A percentile compares a stretch with the other conserved stretches of the same genome.
Conservation (phyloP, 53 echinoderm and acorn worm genomes). For the Henricia sp. region DNA sequence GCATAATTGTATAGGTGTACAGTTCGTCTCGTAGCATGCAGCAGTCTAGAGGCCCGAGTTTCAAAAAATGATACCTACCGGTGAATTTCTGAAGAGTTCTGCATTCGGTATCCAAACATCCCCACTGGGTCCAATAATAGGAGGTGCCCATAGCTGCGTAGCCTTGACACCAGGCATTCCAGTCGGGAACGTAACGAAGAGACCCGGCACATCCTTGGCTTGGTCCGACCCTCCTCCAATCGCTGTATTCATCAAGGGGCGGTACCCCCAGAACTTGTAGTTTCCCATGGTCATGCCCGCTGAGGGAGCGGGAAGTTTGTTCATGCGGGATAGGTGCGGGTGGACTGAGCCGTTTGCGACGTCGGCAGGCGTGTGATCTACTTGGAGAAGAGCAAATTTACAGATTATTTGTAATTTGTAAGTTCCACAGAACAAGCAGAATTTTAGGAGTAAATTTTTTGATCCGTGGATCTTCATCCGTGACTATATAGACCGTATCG, state of each 20-base stretch:
- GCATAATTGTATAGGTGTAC: too few relatives aligned
- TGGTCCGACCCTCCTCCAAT: not conserved
- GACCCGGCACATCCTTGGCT: constrained; percentile 23
- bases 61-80: constrained; percentile 8
- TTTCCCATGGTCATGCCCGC: constrained; percentile 36
- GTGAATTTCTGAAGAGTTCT: constrained; percentile 34
- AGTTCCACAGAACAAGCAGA: not conserved
- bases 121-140: constrained; percentile 43
- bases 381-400: not conserved
- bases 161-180: constrained; percentile 9
- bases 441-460: too few relatives aligned
- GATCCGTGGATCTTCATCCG: too few relatives aligned
- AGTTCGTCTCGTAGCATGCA: too few relatives aligned
- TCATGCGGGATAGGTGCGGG: constrained; percentile 38
- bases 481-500: too few relatives aligned
- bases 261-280: constrained; percentile 56
- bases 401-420: not conserved
- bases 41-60: not conserved
- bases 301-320: constrained; percentile 10
- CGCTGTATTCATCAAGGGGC: constrained; percentile 6
- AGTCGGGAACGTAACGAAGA: constrained; percentile 50
- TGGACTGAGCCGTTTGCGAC: constrained; percentile 22
- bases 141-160: constrained; percentile 48
- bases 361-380: constrained; percentile 17
- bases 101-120: constrained; percentile 46